These are phyloP conservation scores for Drosophila pachea DNA, from an alignment of 1,140 invertebrate genomes.

Conservation along the genomic window DNA sequence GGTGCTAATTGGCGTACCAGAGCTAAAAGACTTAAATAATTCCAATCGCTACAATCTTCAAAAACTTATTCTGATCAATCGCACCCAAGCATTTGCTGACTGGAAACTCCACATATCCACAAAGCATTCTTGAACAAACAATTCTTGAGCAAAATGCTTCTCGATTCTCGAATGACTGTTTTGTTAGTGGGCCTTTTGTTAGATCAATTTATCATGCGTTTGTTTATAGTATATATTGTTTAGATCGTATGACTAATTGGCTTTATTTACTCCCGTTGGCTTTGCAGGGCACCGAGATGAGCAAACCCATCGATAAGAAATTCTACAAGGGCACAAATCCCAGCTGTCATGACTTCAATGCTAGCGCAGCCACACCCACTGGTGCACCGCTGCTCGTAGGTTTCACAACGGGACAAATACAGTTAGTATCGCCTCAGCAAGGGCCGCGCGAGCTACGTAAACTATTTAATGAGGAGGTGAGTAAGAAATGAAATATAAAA, in stretches of 20 bases:
- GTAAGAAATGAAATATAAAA: conserved; percentile 29
- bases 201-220: no score
- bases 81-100: no score
- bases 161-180: no score
- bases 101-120: no score
- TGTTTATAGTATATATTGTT: background rate
- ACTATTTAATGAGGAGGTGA: conserved; percentile 98
- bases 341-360: conserved; percentile 99
- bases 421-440: conserved; percentile 98
- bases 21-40: background rate
- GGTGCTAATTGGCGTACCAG: conserved; percentile 33
- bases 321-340: conserved; percentile 99
- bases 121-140: no score
- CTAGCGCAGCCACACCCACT: conserved; percentile 88
- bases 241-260: conserved; percentile 1
- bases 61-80: background rate
- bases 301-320: conserved; percentile 97
- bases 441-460: conserved; percentile 97
- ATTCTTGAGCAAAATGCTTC: no score
- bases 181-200: no score
- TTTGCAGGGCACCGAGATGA: conserved; percentile 92
- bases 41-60: background rate
- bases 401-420: conserved; percentile 98
- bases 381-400: conserved; percentile 94
- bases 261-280: conserved; percentile 6